Percentiles rank a stretch among this genome's conserved stretches.
These are phyloP conservation scores for Acanthis flammea DNA, from an alignment of 2,797 vertebrate genomes.

Conservation along the genomic window DNA sequence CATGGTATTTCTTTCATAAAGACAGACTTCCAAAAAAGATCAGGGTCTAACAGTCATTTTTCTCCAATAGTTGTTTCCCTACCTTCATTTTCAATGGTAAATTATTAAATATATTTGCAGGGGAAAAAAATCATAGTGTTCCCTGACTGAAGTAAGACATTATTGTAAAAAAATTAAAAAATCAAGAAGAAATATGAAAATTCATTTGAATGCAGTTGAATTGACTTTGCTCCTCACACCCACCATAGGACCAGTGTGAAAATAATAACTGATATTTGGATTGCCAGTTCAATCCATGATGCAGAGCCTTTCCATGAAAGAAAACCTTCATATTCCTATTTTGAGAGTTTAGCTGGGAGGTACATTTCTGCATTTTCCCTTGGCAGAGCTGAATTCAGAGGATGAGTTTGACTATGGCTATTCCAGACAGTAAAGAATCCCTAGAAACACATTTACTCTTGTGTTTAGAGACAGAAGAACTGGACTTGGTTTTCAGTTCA, in stretches of 20 bases:
- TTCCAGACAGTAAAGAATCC: neutral
- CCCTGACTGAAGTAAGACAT: neutral
- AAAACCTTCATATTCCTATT: neutral
- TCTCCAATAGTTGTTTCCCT: neutral
- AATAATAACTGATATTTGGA: neutral
- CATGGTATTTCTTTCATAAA: neutral
- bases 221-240: neutral
- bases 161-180: neutral
- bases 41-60: neutral
- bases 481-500: neutral
- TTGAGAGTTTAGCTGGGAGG: neutral
- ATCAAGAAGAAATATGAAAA: neutral
- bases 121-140: neutral
- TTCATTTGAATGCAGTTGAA: neutral
- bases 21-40: neutral
- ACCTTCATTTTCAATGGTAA: neutral
- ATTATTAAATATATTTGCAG: neutral
- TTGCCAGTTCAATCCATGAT: neutral
- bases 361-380: neutral
- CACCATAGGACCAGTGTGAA: neutral
- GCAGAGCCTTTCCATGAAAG: neutral
- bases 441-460: neutral
- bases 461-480: neutral
- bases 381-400: neutral
- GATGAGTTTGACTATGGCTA: neutral